Percentiles rank a stretch among this genome's conserved stretches.
Conservation (phyloP, 2,888 invertebrate genomes). For the Leucoma salicis region DNA sequence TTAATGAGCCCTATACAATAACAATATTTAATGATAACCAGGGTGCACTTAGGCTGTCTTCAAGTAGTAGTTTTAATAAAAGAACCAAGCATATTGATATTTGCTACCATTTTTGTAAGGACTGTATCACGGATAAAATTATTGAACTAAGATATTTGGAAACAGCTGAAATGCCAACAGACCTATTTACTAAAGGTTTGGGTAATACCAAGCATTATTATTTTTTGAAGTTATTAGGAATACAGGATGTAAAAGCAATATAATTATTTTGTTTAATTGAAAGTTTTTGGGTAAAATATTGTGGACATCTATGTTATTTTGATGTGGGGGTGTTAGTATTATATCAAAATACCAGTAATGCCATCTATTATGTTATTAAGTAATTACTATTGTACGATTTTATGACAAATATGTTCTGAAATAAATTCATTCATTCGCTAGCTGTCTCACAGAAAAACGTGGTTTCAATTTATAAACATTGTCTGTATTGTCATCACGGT, state of each 20-base stretch:
- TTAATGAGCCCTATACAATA: not conserved
- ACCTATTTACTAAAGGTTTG: not conserved
- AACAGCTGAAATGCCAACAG: constrained; percentile 7
- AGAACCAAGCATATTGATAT: constrained; percentile 5
- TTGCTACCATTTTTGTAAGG: constrained; percentile 1
- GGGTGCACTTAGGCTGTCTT: constrained; percentile 1
- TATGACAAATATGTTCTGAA: too few species aligned
- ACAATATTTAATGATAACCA: not conserved
- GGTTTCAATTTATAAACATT: too few species aligned
- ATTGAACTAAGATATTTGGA: constrained; percentile 1
- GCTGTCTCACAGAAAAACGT: too few species aligned
- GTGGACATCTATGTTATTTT: too few species aligned
- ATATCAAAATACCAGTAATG: too few species aligned
- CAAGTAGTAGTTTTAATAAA: constrained; percentile 1
- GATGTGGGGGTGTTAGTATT: too few species aligned
- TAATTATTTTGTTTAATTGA: too few species aligned
- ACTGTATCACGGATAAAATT: not conserved
- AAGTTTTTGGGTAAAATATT: too few species aligned
- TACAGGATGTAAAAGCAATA: constrained; percentile 1
- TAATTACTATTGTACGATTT: too few species aligned
- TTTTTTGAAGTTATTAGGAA: not conserved
- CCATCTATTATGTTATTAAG: too few species aligned
- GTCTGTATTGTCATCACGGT: too few species aligned
- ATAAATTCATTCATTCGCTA: too few species aligned
- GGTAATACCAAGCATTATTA: constrained; percentile 1